Base-by-base conservation (phyloP, 64 coral and sea anemone species). In the Montipora capricornis region DNA sequence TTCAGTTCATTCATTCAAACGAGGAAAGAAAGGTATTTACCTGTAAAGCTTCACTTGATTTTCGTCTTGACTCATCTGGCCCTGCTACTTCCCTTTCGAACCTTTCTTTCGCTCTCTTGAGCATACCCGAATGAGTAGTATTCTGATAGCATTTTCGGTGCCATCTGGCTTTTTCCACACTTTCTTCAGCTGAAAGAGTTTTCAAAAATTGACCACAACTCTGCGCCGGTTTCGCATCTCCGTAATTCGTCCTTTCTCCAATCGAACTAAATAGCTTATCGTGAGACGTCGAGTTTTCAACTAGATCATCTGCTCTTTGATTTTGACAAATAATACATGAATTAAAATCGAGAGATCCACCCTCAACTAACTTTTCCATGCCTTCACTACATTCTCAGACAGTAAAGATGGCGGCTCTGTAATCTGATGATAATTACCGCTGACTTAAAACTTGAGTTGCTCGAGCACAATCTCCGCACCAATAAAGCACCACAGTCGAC, bases 241-340 rank as follows among this genome's bases (percentile, higher is more conserved):
- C 68, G 29, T 69, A 86, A 6, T 24, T 1, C 4, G 22, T 67
- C 44, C 58, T 46, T 86, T 86, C 82, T 47, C 29, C 22, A 24
- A 86, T 48, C 45, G 68, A 86, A 46, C 14, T 2, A 15, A 68
- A 5, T 17, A 86, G 19, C 70, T 86, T 84, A 6, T 71, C 49
- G 55, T 77, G 70, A 48, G 71, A 16, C 73, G 73, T 7, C n/a
- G 92, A 67, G 26, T 88, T 81, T 68, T 87, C 76, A 74, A 81
- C 84, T 60, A 88, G 77, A 50, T 62, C 17, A 88, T 93, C 74
- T 6, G 57, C 49, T 22, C 3, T 87, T 78, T 93, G 49, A 15
- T 44, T 76, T 79, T 87, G 91, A 71, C 91, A 93, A 79, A 87
- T 78, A 59, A 93, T 87, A 78, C 91, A 79, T 60, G 78, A 69